These are phyloP conservation scores for Antedon mediterranea DNA, from an alignment of 53 echinoderm and acorn worm genomes.

Conservation along the genomic window DNA sequence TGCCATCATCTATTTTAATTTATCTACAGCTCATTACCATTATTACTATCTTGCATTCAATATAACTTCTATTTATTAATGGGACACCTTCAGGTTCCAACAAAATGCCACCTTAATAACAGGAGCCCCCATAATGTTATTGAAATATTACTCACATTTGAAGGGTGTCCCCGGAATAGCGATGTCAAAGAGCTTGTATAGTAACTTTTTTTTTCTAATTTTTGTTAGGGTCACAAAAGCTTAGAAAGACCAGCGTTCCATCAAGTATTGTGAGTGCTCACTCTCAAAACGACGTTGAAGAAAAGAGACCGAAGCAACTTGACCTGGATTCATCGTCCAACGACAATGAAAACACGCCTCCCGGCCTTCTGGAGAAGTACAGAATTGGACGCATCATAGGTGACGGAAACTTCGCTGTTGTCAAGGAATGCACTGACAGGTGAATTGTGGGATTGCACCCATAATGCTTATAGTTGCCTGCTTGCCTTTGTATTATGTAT, in stretches of 20 bases:
- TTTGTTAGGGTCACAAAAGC: background rate
- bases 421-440: slow-evolving; percentile 92
- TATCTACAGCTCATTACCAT: no score
- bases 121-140: no score
- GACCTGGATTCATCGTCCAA: slow-evolving; percentile 11
- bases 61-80: no score
- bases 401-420: slow-evolving; percentile 95
- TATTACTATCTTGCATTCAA: no score
- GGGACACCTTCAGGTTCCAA: no score
- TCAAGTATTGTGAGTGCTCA: background rate
- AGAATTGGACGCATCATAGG: slow-evolving; percentile 80
- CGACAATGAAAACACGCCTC: slow-evolving; percentile 8
- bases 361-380: slow-evolving; percentile 66
- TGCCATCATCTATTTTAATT: no score
- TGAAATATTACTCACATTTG: no score
- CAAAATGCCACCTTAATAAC: no score
- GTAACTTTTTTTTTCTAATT: background rate
- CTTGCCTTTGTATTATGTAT: no score
- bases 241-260: background rate
- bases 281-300: background rate
- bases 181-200: no score
- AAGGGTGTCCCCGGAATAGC: no score
- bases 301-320: background rate
- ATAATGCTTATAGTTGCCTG: background rate
- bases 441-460: slow-evolving; percentile 11